Evolutionary conservation across 2,888 invertebrate species (phyloP).

Genomic region (Tenthredo scrophulariae): DNA sequence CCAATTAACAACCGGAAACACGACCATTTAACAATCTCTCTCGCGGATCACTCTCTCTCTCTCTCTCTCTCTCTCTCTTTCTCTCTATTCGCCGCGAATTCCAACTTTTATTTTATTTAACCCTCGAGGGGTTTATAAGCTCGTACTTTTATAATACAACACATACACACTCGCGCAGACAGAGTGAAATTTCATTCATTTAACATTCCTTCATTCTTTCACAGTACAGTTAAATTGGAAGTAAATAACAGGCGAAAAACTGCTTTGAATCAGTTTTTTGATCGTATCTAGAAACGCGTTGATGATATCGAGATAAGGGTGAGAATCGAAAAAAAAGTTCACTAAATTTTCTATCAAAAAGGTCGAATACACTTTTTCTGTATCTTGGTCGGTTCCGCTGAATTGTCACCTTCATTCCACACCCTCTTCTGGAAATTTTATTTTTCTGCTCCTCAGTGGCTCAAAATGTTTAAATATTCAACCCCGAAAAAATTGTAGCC

Average conservation of each 20-base stretch:
- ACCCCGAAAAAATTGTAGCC: neutral
- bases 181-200: neutral
- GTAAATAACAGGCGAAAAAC: neutral
- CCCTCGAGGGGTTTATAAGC: neutral
- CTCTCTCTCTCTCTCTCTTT: slow-evolving; percentile 38
- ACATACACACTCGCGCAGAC: neutral
- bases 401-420: neutral
- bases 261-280: neutral
- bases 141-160: neutral
- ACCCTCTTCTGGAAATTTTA: too few relatives aligned
- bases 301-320: neutral
- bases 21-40: slow-evolving; percentile 29
- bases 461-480: neutral
- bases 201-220: too few relatives aligned
- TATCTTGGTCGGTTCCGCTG: neutral
- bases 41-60: slow-evolving; percentile 52
- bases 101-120: neutral
- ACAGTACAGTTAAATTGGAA: neutral
- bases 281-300: neutral
- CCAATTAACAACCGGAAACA: slow-evolving; percentile 37
- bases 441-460: too few relatives aligned
- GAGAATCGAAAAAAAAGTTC: neutral
- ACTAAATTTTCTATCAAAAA: neutral
- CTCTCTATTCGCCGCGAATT: slow-evolving; percentile 15
- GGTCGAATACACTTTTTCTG: neutral